Percentiles rank a stretch among this genome's conserved stretches.
Evolutionary conservation across 2,113 vertebrate species (phyloP).

Genomic region (Phasianus colchicus): DNA sequence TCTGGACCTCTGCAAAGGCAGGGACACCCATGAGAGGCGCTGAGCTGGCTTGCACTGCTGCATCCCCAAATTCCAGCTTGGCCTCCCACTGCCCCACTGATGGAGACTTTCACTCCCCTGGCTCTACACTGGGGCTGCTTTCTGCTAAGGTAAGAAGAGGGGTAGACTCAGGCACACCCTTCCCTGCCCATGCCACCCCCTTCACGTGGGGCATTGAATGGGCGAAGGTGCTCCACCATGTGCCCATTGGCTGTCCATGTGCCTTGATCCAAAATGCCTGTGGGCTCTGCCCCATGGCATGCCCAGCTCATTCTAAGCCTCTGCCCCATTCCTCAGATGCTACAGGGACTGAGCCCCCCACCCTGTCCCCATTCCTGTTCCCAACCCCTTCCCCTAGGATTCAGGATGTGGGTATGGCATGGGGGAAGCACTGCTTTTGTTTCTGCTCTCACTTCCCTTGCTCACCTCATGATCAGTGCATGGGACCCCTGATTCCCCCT

Average conservation of each 20-base stretch:
- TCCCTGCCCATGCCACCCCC: not conserved
- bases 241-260: not conserved
- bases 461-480: rapidly evolving
- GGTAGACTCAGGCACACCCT: not conserved
- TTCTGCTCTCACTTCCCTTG: constrained; percentile 52
- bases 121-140: not conserved
- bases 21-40: not conserved
- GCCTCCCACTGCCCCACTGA: not conserved
- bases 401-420: not conserved
- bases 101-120: rapidly evolving
- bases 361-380: not conserved
- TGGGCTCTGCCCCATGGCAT: not conserved
- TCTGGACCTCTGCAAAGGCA: not conserved
- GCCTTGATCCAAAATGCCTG: not conserved
- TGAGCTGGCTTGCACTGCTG: not conserved
- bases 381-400: not conserved
- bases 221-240: not conserved
- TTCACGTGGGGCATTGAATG: not conserved
- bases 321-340: not conserved
- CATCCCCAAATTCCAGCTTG: not conserved
- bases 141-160: not conserved
- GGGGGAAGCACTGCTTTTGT: constrained; percentile 5
- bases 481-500: not conserved
- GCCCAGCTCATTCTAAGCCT: not conserved
- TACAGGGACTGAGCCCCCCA: not conserved